Evolutionary conservation across 92 coral and sea anemone genomes (phyloP).

Genomic region (Epizoanthus scotinus): DNA sequence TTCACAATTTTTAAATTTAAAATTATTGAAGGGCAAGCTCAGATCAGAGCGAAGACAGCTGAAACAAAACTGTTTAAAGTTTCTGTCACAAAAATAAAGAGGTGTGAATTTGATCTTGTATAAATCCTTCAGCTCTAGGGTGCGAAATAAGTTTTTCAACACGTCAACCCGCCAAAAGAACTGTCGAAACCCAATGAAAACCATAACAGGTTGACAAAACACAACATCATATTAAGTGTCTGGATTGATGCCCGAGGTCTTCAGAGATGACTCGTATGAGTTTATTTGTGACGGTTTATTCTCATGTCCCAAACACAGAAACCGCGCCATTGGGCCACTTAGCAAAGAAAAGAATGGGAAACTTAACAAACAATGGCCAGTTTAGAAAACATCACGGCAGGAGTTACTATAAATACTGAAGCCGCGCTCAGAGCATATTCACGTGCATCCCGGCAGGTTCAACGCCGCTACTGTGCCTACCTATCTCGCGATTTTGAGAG

Average conservation of each 20-base stretch:
- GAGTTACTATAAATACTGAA: constrained; percentile 71
- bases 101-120: constrained; percentile 90
- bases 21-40: constrained; percentile 14
- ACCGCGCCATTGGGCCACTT: constrained; percentile 54
- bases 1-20: constrained; percentile 18
- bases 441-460: constrained; percentile 2
- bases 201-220: constrained; percentile 77
- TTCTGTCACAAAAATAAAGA: constrained; percentile 77
- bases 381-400: constrained; percentile 91
- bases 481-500: constrained; percentile 59
- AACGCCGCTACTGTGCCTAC: constrained; percentile 42
- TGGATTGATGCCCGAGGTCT: constrained; percentile 64
- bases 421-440: constrained; percentile 10
- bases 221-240: constrained; percentile 87
- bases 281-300: constrained; percentile 69
- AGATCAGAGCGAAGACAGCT: constrained; percentile 69
- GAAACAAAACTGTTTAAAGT: constrained; percentile 43
- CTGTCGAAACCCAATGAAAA: constrained; percentile 86
- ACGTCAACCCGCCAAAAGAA: constrained; percentile 84
- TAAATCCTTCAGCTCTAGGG: constrained; percentile 70
- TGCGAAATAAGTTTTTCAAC: constrained; percentile 86
- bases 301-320: constrained; percentile 56
- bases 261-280: constrained; percentile 59
- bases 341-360: constrained; percentile 51
- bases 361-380: constrained; percentile 72